Conservation (phyloP, 2,888 invertebrate genomes). For the Pecten maximus region DNA sequence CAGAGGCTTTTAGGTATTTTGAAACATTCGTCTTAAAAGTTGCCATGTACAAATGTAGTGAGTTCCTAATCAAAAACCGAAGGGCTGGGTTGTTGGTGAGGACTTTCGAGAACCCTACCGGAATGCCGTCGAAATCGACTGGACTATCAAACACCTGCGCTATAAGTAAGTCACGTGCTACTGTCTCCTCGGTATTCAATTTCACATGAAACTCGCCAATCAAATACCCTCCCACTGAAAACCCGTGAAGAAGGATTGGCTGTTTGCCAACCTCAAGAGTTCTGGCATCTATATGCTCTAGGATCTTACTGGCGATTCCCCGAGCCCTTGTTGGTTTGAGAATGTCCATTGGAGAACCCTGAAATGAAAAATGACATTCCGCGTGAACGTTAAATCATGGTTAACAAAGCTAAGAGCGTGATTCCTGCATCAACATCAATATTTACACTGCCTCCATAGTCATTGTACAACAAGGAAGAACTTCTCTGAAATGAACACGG, state of each 20-base stretch:
- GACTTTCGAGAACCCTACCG: constrained; percentile 84
- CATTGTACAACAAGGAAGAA: no score
- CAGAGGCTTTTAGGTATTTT: background rate
- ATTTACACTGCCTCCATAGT: no score
- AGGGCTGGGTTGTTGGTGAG: constrained; percentile 83
- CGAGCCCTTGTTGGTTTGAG: background rate
- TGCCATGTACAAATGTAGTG: background rate
- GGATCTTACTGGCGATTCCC: background rate
- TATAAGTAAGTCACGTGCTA: constrained; percentile 69
- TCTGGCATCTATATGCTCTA: background rate
- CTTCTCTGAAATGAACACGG: no score
- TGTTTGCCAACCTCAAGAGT: background rate
- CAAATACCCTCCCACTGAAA: background rate
- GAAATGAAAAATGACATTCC: background rate
- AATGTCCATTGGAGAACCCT: constrained; percentile 23
- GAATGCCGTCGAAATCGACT: constrained; percentile 84
- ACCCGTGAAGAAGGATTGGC: background rate
- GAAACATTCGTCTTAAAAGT: background rate
- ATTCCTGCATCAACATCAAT: no score
- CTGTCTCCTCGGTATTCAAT: background rate
- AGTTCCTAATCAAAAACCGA: constrained; percentile 75
- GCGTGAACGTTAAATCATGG: no score
- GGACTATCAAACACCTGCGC: constrained; percentile 95
- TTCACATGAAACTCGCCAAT: constrained; percentile 23
- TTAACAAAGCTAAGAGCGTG: no score